Base-by-base conservation (phyloP, 2,797 vertebrate genomes). In the Rhyacichthys aspro region DNA sequence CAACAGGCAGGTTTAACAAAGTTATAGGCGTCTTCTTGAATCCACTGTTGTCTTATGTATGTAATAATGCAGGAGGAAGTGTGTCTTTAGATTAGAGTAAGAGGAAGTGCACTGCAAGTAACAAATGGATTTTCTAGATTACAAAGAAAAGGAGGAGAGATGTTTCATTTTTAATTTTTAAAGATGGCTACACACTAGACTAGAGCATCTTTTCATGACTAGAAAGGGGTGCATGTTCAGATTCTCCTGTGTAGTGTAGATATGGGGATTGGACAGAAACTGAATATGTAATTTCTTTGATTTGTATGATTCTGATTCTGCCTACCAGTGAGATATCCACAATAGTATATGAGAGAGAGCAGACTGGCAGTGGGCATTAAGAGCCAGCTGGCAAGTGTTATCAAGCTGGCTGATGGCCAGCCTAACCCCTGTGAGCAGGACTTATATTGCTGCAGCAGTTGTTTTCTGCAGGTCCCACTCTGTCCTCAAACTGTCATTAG, bases 181-280 rank as follows among this genome's bases (percentile, higher is more conserved):
- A 28, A 28, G 23, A 3, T 28, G 23, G 23, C 23, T 28, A 5
- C 23, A 28, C 23, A 28, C 23, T 28, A 23, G 2, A 23, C 19
- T 23, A 28, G 23, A 28, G 23, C 1, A 28, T 28, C 4, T 28
- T 28, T 28, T 5, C 23, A 1, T 28, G 1, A 28, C 4, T 28
- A 28, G 23, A 28, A 3, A 28, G 23, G 4, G n/a, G 23, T 92
- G 84, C 41, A 55, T 44, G 47, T 33, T 37, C 1, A 1, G 23
- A 34, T 8, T 18, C 57, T 47, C 37, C 34, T 63, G 37, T n/a
- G 0, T 16, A 1, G 14, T n/a, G 23, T 47, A 32, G 23, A 15
- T 46, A 23, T n/a, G n/a, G n/a, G n/a, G n/a, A n/a, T 28, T 28
- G 23, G 23, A 28, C 7, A 28, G 23, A 6, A 28, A 6, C 3